Evolutionary conservation across 2,113 vertebrate genomes (phyloP).

Genomic region (Paratilapia polleni): DNA sequence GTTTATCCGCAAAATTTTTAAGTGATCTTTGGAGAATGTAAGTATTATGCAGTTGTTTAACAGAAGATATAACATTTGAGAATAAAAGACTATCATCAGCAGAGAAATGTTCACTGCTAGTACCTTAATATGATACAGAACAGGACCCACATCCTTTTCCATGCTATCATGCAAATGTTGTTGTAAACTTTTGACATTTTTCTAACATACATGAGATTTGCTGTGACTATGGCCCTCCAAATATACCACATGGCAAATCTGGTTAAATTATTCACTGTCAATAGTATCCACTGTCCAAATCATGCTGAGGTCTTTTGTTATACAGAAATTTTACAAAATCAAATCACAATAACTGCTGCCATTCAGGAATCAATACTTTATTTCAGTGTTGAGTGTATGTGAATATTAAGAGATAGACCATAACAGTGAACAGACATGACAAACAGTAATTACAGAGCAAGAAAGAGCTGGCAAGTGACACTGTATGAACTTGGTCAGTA

Average conservation of each 20-base stretch:
- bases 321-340: background rate
- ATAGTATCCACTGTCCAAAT: background rate
- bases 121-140: background rate
- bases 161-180: background rate
- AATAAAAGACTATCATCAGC: too few relatives aligned
- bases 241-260: background rate
- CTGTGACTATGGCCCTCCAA: background rate
- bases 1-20: too few relatives aligned
- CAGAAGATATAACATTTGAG: too few relatives aligned
- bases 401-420: constrained; percentile 39
- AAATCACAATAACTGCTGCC: background rate
- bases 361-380: constrained; percentile 62
- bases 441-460: constrained; percentile 46
- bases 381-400: constrained; percentile 53
- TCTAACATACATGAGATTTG: background rate
- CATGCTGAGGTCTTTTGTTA: background rate
- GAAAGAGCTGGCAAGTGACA: constrained; percentile 40
- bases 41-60: too few relatives aligned
- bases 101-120: background rate
- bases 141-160: background rate
- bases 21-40: too few relatives aligned
- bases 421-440: constrained; percentile 47
- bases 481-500: background rate
- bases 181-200: background rate
- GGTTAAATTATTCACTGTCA: too few relatives aligned